These are phyloP conservation scores for Pyrgilauda ruficollis DNA, from an alignment of 2,113 vertebrate genomes.

Conservation along the genomic window DNA sequence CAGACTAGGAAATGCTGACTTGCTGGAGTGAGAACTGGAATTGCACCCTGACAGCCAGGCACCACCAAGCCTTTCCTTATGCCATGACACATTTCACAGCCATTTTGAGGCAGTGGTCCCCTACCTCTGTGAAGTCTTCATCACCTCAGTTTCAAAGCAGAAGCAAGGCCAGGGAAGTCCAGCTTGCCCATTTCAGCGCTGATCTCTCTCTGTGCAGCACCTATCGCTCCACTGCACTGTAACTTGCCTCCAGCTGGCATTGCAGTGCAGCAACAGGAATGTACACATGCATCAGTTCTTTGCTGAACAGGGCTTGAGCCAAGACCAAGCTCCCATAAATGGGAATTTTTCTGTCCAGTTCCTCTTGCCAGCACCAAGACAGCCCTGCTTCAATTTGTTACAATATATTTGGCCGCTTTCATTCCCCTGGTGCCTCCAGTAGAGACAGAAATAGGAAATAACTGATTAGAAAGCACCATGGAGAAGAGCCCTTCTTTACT, in stretches of 20 bases:
- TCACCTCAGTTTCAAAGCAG: neutral
- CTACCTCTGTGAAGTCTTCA: neutral
- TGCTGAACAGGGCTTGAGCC: neutral
- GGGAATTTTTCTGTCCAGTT: neutral
- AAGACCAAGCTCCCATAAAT: neutral
- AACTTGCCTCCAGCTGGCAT: neutral
- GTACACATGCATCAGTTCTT: neutral
- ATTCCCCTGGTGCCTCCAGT: neutral
- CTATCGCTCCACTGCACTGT: accelerated
- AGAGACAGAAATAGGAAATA: slow-evolving; percentile 8
- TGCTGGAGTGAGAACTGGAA: neutral
- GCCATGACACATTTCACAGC: neutral
- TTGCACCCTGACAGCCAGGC: neutral
- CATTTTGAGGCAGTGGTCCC: neutral
- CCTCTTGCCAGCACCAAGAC: neutral
- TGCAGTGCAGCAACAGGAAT: neutral
- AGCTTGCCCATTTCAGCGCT: neutral
- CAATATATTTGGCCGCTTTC: neutral
- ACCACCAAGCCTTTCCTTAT: neutral
- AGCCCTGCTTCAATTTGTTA: neutral
- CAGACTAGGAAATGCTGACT: neutral
- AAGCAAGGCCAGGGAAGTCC: neutral
- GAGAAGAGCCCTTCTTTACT: neutral
- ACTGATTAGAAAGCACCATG: neutral
- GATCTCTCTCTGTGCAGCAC: neutral